Conservation (phyloP, 1,140 invertebrate genomes). For the Dendroctonus ponderosae region DNA sequence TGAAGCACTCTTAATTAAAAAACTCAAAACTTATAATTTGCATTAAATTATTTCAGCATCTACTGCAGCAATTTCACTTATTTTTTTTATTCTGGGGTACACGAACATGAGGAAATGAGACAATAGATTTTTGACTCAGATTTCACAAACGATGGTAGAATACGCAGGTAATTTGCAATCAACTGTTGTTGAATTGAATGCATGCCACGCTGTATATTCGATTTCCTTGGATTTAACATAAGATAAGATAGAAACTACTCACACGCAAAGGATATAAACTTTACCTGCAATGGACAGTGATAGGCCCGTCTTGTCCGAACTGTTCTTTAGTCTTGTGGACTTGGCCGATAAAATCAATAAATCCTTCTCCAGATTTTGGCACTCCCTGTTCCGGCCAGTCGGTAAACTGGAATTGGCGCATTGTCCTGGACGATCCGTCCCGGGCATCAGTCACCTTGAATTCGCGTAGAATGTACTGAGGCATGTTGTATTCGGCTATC, state of each 20-base stretch:
- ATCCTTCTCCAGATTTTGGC: slow-evolving; percentile 95
- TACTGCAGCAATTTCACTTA: no score
- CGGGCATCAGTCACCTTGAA: slow-evolving; percentile 96
- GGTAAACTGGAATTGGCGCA: slow-evolving; percentile 98
- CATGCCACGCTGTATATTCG: no score
- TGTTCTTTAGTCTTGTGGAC: slow-evolving; percentile 99
- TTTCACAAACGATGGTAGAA: no score
- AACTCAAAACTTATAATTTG: no score
- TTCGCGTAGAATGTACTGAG: slow-evolving; percentile 96
- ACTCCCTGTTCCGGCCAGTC: slow-evolving; percentile 99
- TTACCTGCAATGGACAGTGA: slow-evolving; percentile 96
- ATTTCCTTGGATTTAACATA: background rate
- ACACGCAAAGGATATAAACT: background rate
- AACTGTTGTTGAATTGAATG: no score
- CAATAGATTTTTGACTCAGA: no score
- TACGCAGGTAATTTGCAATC: no score
- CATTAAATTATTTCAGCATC: no score
- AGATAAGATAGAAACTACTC: background rate
- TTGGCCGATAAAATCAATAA: slow-evolving; percentile 97
- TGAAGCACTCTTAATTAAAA: no score
- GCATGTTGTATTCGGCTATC: slow-evolving; percentile 99
- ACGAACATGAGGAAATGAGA: no score
- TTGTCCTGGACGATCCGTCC: slow-evolving; percentile 92
- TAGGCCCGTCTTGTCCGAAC: slow-evolving; percentile 98
- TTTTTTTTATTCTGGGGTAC: no score